phyloP scores from a whole-genome alignment of 2,888 invertebrate species.

The Petrophora chlorosata region DNA sequence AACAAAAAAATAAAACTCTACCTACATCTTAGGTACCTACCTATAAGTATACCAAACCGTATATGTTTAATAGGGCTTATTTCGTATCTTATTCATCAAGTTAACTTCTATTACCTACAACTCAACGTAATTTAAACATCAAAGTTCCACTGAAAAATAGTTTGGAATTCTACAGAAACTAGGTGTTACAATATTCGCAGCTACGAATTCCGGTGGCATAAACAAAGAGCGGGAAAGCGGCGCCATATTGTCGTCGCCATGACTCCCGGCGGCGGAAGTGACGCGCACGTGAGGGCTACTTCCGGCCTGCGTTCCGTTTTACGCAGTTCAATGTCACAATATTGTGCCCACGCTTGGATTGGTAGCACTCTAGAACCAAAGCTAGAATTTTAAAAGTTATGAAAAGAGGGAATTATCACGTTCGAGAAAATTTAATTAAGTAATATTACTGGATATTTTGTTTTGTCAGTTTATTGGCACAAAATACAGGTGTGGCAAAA shows the following conservation, averaged over 20 bases:
- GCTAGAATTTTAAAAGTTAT: conserved; percentile 31
- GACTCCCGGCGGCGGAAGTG: conserved; percentile 72
- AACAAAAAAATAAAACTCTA: too few relatives aligned
- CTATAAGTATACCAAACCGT: too few relatives aligned
- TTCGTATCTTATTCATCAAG: too few relatives aligned
- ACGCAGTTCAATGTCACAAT: conserved; percentile 78
- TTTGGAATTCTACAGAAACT: conserved; percentile 19
- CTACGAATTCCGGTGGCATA: conserved; percentile 33
- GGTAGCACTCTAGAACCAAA: conserved; percentile 46
- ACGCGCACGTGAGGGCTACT: conserved; percentile 78
- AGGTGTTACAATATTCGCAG: conserved; percentile 45
- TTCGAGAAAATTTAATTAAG: too few relatives aligned
- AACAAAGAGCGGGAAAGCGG: conserved; percentile 69
- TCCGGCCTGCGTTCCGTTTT: conserved; percentile 76
- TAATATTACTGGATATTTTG: too few relatives aligned
- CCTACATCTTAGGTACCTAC: too few relatives aligned
- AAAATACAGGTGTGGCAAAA: too few relatives aligned
- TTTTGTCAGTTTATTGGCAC: too few relatives aligned
- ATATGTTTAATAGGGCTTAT: too few relatives aligned
- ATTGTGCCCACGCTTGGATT: conserved; percentile 54
- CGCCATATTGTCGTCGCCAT: conserved; percentile 79
- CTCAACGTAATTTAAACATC: too few relatives aligned
- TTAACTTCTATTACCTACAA: too few relatives aligned
- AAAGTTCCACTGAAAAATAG: neutral
- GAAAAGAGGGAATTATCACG: neutral